phyloP scores from a whole-genome alignment of 2,113 vertebrate genomes.

The Ptilorrhoa leucosticta region DNA sequence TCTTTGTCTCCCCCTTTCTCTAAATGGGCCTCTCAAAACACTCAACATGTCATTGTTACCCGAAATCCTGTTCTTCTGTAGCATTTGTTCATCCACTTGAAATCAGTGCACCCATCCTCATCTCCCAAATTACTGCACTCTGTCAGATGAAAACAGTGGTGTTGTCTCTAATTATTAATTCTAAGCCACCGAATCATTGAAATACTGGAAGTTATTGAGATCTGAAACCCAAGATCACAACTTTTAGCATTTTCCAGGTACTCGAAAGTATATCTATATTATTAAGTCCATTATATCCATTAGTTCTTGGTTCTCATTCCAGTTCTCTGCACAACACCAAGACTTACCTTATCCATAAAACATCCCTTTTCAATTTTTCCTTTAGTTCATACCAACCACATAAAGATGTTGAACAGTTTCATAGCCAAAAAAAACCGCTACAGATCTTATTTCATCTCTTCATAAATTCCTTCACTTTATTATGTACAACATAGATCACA shows the following conservation, averaged over 20 bases:
- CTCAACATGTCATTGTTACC: neutral
- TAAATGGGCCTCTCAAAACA: neutral
- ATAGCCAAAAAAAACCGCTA: neutral
- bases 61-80: neutral
- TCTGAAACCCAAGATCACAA: neutral
- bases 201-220: neutral
- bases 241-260: neutral
- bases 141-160: neutral
- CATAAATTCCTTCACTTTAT: neutral
- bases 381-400: neutral
- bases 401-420: neutral
- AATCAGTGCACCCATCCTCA: neutral
- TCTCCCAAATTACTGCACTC: neutral
- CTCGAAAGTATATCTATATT: neutral
- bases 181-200: rapidly evolving
- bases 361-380: neutral
- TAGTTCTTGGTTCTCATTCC: neutral
- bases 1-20: neutral
- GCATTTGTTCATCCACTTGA: neutral
- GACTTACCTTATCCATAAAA: neutral
- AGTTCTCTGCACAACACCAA: neutral
- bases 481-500: neutral
- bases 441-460: neutral
- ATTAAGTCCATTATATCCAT: neutral
- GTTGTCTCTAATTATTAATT: neutral